These are phyloP conservation scores for Apoda limacodes DNA, from an alignment of 2,888 invertebrate genomes.

Conservation along the genomic window DNA sequence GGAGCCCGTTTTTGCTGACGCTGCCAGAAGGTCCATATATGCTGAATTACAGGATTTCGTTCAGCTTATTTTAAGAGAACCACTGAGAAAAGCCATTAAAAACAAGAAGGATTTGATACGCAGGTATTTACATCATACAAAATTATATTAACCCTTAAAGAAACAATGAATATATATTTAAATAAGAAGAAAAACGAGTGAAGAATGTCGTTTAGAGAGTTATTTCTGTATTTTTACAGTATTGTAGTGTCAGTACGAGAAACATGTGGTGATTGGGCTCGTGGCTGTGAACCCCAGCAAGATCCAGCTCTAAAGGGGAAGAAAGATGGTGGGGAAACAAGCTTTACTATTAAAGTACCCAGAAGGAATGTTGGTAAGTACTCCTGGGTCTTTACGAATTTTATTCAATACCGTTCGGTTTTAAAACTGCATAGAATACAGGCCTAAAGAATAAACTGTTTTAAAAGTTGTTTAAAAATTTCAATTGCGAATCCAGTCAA, in stretches of 20 bases:
- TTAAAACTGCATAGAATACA: no score
- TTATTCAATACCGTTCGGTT: no score
- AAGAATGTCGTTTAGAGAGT: background rate
- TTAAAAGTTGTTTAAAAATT: no score
- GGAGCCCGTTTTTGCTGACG: conserved; percentile 84
- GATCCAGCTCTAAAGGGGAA: conserved; percentile 94
- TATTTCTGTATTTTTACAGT: no score
- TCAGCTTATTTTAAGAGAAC: conserved; percentile 89
- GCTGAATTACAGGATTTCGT: conserved; percentile 98
- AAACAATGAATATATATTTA: no score
- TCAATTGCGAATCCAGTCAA: no score
- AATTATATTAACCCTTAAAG: no score
- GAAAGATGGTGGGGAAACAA: conserved; percentile 85
- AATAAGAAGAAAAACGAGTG: background rate
- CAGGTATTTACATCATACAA: no score
- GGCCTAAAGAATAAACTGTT: no score
- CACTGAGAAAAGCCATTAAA: conserved; percentile 95
- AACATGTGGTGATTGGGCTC: conserved; percentile 97
- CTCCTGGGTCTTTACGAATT: no score
- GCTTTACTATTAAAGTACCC: conserved; percentile 92
- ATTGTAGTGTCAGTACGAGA: conserved; percentile 97
- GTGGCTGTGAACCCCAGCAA: conserved; percentile 90
- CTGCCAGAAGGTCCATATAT: conserved; percentile 83
- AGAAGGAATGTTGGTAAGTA: conserved; percentile 91
- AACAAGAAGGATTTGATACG: conserved; percentile 97